Evolutionary conservation across 1,140 invertebrate species (phyloP).

Genomic region (Choristoneura fumiferana): DNA sequence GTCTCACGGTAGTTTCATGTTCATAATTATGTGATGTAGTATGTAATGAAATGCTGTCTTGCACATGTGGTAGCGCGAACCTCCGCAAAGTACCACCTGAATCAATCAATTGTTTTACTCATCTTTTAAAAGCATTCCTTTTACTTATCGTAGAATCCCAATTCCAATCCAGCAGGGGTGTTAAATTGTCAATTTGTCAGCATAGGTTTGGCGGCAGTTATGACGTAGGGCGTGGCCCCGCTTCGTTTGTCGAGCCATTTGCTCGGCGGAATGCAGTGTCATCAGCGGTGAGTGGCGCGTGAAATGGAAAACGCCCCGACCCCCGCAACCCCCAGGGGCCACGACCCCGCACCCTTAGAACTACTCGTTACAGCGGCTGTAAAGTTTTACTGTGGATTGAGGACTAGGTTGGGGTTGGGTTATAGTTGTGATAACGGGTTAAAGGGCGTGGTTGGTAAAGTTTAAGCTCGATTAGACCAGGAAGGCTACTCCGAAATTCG

Average conservation of each 20-base stretch:
- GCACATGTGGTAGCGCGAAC: too few species aligned
- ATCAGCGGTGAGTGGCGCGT: conserved; percentile 72
- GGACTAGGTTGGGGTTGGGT: background rate
- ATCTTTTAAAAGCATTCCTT: too few species aligned
- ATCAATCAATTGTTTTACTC: too few species aligned
- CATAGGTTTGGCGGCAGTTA: conserved; percentile 59
- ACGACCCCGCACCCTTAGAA: too few species aligned
- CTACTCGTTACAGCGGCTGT: background rate
- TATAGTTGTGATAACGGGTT: background rate
- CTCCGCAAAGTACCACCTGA: too few species aligned
- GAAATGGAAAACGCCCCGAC: conserved; percentile 72
- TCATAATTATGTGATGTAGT: too few species aligned
- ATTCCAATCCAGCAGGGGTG: conserved; percentile 26
- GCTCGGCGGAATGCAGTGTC: conserved; percentile 70
- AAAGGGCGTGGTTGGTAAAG: too few species aligned
- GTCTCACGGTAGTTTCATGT: too few species aligned
- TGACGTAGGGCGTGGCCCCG: conserved; percentile 71
- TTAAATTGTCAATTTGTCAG: conserved; percentile 61
- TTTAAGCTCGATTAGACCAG: too few species aligned
- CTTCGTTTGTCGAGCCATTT: conserved; percentile 76
- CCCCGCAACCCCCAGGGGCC: conserved; percentile 32
- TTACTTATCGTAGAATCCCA: too few species aligned
- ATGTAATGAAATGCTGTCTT: too few species aligned
- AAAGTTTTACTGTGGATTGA: background rate
- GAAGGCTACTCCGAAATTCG: too few species aligned